phyloP scores from a whole-genome alignment of 2,113 vertebrate genomes.

The Solenodon paradoxus region DNA sequence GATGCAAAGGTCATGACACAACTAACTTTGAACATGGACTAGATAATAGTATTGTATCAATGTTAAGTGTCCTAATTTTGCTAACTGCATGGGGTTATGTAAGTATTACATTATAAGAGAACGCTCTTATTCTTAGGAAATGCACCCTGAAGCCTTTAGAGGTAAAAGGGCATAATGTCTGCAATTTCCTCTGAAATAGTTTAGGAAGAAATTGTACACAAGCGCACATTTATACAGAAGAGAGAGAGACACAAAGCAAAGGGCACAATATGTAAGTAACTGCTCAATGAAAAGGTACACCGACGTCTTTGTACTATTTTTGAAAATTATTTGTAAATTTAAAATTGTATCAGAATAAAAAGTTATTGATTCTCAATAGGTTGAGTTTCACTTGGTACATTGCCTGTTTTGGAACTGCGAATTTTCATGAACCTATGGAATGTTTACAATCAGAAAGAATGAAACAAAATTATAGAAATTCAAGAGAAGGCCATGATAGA shows the following conservation, averaged over 20 bases:
- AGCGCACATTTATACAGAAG: too few species aligned
- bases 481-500: neutral
- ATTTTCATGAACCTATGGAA: neutral
- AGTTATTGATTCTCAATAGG: neutral
- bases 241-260: neutral
- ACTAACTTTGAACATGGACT: neutral
- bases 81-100: constrained; percentile 1
- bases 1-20: neutral
- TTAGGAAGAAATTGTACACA: neutral
- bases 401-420: neutral
- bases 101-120: neutral
- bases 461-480: neutral
- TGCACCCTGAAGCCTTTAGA: neutral
- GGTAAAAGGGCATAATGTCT: neutral
- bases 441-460: neutral
- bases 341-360: neutral
- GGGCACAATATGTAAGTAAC: neutral
- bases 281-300: neutral
- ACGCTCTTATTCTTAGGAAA: constrained; percentile 40
- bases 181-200: neutral
- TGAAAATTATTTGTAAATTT: neutral
- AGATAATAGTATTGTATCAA: neutral
- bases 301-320: neutral
- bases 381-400: neutral
- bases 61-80: constrained; percentile 25